Percentiles rank a stretch among this genome's conserved stretches.
Evolutionary conservation across 2,797 vertebrate genomes (phyloP).

Genomic region (Tachyglossus aculeatus): DNA sequence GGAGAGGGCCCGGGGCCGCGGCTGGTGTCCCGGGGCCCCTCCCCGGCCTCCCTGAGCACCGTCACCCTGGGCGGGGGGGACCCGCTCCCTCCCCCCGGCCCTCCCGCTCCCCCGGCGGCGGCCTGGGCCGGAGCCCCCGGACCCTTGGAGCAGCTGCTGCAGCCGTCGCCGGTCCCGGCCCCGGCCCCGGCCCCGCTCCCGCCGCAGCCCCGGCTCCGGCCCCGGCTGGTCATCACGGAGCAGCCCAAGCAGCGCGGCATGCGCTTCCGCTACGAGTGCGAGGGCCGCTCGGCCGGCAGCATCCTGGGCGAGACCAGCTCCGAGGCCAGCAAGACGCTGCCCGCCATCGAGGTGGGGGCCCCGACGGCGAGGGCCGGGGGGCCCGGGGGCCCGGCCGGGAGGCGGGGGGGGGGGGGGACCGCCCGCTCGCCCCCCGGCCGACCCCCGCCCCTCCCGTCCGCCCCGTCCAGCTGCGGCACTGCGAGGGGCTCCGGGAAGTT

Average conservation of each 20-base stretch:
- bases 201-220: constrained; percentile 54
- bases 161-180: neutral
- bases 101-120: constrained; percentile 1
- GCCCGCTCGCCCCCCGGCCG: neutral
- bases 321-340: constrained; percentile 87
- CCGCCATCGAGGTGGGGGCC: constrained; percentile 81
- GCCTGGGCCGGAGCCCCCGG: constrained; percentile 27
- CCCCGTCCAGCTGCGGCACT: constrained; percentile 81
- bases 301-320: constrained; percentile 89
- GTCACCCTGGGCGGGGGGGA: neutral
- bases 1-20: neutral
- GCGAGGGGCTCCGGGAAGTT: constrained; percentile 78
- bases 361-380: neutral
- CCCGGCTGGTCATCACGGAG: constrained; percentile 83
- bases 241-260: constrained; percentile 94
- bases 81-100: constrained; percentile 54
- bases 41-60: accelerated
- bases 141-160: neutral
- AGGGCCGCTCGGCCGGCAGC: constrained; percentile 91
- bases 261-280: constrained; percentile 96
- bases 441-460: neutral
- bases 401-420: neutral
- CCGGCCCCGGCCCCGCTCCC: neutral
- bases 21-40: constrained; percentile 6
- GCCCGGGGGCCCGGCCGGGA: neutral